phyloP scores from a whole-genome alignment of 2,888 invertebrate genomes.

The Podotricha telesiphe region DNA sequence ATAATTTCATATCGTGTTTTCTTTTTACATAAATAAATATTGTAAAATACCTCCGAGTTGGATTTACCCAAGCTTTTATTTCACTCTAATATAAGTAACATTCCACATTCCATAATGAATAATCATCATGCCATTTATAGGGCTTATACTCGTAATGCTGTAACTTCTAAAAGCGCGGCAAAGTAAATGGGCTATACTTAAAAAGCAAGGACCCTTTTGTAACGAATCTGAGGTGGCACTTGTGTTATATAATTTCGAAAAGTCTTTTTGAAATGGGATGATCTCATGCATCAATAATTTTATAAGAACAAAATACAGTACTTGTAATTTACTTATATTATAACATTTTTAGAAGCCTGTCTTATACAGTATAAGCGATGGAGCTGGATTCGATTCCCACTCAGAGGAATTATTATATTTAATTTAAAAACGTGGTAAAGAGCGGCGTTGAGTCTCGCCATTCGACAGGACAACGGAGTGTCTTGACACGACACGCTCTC shows the following conservation, averaged over 20 bases:
- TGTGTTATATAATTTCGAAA: conserved; percentile 44
- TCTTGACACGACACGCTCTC: too few species aligned
- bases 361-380: too few species aligned
- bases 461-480: too few species aligned
- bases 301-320: conserved; percentile 1
- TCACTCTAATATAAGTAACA: not conserved
- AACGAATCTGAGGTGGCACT: conserved; percentile 45
- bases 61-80: not conserved
- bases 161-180: conserved; percentile 34
- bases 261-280: conserved; percentile 42
- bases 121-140: conserved; percentile 29
- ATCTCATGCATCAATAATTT: conserved; percentile 37
- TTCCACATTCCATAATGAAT: conserved; percentile 21
- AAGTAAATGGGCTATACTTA: conserved; percentile 40
- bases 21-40: not conserved
- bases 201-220: conserved; percentile 38
- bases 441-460: too few species aligned
- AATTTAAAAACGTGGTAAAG: too few species aligned
- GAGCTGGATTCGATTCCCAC: too few species aligned
- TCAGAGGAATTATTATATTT: too few species aligned
- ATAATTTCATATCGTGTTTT: too few species aligned
- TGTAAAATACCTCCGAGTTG: not conserved
- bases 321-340: not conserved
- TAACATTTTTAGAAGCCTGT: not conserved
- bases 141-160: conserved; percentile 27